Conservation (phyloP, 1,140 invertebrate species). For the Cheumatopsyche charites region DNA sequence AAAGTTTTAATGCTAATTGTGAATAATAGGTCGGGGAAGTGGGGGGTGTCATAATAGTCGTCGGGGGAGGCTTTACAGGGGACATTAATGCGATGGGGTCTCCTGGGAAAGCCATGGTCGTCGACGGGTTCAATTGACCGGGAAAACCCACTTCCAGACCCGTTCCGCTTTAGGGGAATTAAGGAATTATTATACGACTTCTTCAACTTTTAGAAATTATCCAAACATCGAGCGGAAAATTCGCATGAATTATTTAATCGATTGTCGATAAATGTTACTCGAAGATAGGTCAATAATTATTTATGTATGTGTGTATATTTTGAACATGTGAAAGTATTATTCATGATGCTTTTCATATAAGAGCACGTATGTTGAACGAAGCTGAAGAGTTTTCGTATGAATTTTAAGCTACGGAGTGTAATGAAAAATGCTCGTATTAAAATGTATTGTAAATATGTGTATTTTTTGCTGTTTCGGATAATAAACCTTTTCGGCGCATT, state of each 20-base stretch:
- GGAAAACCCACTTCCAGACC: neutral
- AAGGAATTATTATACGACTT: slow-evolving; percentile 2
- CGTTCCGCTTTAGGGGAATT: no score
- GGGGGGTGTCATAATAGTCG: neutral
- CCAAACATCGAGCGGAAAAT: neutral
- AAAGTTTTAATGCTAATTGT: slow-evolving; percentile 38
- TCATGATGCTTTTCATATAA: no score
- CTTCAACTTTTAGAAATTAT: neutral
- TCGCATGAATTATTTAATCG: no score
- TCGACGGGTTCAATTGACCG: slow-evolving; percentile 25
- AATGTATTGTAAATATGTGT: neutral
- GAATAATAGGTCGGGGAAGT: slow-evolving; percentile 17
- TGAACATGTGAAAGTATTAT: no score
- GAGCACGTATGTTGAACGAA: no score
- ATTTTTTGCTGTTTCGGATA: slow-evolving; percentile 8
- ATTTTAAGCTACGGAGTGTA: no score
- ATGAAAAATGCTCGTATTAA: slow-evolving; percentile 8
- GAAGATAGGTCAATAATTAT: no score
- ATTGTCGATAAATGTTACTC: no score
- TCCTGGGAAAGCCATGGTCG: neutral
- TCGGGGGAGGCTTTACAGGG: slow-evolving; percentile 13
- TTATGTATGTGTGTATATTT: no score
- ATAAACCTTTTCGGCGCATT: slow-evolving; percentile 19
- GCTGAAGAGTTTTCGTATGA: no score
- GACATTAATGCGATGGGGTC: slow-evolving; percentile 19